These are phyloP conservation scores for Rhea americana DNA, from an alignment of 2,113 vertebrate species.

Conservation along the genomic window DNA sequence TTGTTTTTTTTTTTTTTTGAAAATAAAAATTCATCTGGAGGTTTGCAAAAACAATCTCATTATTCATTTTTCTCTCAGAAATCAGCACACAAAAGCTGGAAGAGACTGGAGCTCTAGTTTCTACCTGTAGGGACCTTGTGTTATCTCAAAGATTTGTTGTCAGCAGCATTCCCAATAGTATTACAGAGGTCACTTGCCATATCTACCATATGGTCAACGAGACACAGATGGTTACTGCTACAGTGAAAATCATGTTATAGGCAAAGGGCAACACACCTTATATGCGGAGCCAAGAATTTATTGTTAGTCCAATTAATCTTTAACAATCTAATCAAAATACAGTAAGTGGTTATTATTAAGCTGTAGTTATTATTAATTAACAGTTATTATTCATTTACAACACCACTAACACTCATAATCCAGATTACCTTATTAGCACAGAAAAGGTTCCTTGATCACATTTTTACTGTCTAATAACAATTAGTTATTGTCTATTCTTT, in stretches of 20 bases:
- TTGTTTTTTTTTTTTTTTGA: neutral
- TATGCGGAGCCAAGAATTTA: neutral
- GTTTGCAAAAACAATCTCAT: neutral
- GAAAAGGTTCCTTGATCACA: neutral
- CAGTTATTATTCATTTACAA: neutral
- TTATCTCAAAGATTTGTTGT: conserved; percentile 9
- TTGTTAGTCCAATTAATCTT: neutral
- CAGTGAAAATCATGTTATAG: conserved; percentile 8
- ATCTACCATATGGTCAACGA: conserved; percentile 40
- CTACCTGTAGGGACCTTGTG: neutral
- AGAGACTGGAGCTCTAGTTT: neutral
- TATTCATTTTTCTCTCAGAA: neutral
- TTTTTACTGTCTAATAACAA: neutral
- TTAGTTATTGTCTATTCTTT: neutral
- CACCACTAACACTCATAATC: neutral
- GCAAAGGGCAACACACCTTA: neutral
- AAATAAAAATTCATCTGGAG: neutral
- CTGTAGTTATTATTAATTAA: neutral
- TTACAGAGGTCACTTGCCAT: conserved; percentile 35
- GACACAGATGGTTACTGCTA: neutral
- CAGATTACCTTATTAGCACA: neutral
- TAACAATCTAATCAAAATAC: neutral
- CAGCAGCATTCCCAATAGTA: neutral
- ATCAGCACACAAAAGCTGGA: neutral
- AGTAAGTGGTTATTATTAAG: neutral